Conservation (phyloP, 1,140 invertebrate genomes). For the Tribolium castaneum region DNA sequence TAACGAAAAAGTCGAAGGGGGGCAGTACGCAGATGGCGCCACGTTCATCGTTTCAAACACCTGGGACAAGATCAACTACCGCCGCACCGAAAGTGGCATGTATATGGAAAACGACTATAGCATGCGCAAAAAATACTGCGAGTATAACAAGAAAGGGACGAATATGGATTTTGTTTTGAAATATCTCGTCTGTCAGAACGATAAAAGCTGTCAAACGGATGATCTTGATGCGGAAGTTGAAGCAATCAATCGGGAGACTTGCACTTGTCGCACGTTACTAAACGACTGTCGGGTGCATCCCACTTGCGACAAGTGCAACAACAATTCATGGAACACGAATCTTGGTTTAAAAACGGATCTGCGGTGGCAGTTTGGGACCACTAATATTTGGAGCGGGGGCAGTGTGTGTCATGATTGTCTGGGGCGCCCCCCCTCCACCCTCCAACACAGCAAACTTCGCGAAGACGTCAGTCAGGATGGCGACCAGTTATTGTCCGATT, state of each 20-base stretch:
- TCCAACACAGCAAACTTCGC: constrained; percentile 54
- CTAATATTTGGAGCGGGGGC: constrained; percentile 54
- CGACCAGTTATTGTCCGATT: constrained; percentile 58
- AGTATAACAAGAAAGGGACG: constrained; percentile 64
- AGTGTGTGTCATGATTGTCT: constrained; percentile 46
- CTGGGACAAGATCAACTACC: constrained; percentile 69
- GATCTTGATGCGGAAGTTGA: constrained; percentile 35
- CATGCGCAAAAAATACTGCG: constrained; percentile 64
- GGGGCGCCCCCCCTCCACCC: constrained; percentile 26
- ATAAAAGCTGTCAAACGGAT: constrained; percentile 68
- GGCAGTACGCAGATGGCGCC: constrained; percentile 72
- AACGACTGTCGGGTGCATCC: constrained; percentile 7
- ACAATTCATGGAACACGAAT: constrained; percentile 42
- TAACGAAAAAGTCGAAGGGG: constrained; percentile 66
- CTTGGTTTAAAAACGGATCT: constrained; percentile 21
- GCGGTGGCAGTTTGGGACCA: constrained; percentile 39
- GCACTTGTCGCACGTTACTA: constrained; percentile 15
- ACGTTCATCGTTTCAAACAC: constrained; percentile 75
- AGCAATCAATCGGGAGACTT: constrained; percentile 1
- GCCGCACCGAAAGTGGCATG: constrained; percentile 66
- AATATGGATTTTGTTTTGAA: constrained; percentile 63
- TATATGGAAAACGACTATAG: constrained; percentile 62
- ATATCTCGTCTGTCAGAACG: constrained; percentile 66
- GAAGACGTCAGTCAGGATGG: constrained; percentile 59
- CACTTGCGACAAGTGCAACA: constrained; percentile 53